Base-by-base conservation (phyloP, 2,113 vertebrate species). In the Trichomycterus rosablanca region DNA sequence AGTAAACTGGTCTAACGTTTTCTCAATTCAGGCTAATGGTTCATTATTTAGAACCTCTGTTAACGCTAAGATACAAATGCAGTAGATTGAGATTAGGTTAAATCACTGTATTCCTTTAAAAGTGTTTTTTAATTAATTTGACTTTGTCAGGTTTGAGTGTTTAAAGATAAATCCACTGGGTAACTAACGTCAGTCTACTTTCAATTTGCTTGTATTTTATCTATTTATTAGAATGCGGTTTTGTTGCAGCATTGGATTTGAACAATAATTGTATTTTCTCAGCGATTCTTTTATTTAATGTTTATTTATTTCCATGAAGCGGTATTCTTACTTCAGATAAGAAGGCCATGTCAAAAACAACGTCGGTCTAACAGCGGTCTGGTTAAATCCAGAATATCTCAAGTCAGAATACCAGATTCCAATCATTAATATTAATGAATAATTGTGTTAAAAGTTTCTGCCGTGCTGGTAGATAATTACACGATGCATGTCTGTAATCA, bases 191-290 rank as follows among this genome's bases (percentile, higher is more conserved):
- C 64, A 70, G 76, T 69, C 19, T 30, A 67, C 74, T 59, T 67
- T 69, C 59, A 63, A 66, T 67, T 69, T 79, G 78, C 44, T 53
- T 66, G 42, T 66, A 57, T 76, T 81, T 82, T 77, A 81, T 63
- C 63, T 80, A 86, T 86, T 85, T 85, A 87, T 86, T 86, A 42
- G 51, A 68, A 61, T 63, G 20, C 70, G n/a, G n/a, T n/a, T n/a
- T 30, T 49, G 57, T 62, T n/a, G n/a, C n/a, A n/a, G n/a, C n/a
- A n/a, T 50, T 42, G 30, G 59, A 73, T 81, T 66, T 65, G 5
- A 71, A 71, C 32, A 39, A 61, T 59, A 72, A 66, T 57, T 34
- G 16, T 61, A 19, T 44, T 12, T 22, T 15, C 45, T n/a, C 3
- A 2, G 2, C 34, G 28, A 57, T 32, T 30, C 39, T 23, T 22